phyloP scores from a whole-genome alignment of 2,113 vertebrate genomes.

The Eonycteris spelaea region DNA sequence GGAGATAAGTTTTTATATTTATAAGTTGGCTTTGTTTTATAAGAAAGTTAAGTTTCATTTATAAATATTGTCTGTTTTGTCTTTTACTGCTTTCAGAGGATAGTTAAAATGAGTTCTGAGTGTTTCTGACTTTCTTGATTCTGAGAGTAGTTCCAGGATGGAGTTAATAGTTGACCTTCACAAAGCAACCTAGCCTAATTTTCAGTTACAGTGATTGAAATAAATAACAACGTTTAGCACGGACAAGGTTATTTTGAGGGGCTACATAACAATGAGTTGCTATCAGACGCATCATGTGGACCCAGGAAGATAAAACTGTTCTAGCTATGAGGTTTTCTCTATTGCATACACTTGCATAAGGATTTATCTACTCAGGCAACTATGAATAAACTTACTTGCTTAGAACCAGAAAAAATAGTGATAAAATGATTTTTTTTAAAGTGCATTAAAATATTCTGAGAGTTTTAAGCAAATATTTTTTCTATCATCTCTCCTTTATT shows the following conservation, averaged over 20 bases:
- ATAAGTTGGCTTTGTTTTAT: neutral
- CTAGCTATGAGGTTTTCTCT: neutral
- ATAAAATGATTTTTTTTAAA: neutral
- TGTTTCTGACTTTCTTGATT: neutral
- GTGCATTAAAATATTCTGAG: neutral
- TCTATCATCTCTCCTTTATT: neutral
- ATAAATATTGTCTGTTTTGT: neutral
- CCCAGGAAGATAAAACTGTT: neutral
- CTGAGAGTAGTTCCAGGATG: neutral
- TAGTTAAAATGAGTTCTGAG: neutral
- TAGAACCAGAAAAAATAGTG: neutral
- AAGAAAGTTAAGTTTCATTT: neutral
- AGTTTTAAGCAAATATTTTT: neutral
- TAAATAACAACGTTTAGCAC: neutral
- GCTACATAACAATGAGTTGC: neutral
- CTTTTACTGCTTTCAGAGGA: neutral
- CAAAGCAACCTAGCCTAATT: neutral
- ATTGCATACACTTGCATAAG: neutral
- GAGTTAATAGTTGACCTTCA: neutral
- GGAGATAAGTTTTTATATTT: neutral
- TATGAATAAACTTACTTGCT: neutral
- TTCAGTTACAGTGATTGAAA: neutral
- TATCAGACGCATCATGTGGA: neutral
- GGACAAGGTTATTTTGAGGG: neutral
- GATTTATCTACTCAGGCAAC: neutral